phyloP scores from a whole-genome alignment of 2,797 vertebrate species.

The Antrozous pallidus region DNA sequence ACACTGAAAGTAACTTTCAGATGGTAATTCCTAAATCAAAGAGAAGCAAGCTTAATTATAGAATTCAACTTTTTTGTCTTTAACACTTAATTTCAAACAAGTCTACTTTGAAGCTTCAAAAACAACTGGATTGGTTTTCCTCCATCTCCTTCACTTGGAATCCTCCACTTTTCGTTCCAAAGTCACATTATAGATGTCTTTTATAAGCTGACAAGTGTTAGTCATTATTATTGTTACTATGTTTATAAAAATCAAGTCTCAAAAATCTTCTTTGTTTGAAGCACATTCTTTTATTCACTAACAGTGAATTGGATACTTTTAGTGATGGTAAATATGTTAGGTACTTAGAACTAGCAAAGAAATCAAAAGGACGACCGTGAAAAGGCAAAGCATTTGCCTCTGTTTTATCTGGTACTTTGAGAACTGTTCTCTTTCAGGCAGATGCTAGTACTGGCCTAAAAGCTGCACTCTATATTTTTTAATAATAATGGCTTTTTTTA shows the following conservation, averaged over 20 bases:
- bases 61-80: not conserved
- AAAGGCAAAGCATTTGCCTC: conserved; percentile 21
- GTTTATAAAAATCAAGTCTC: conserved; percentile 26
- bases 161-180: conserved; percentile 24
- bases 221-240: conserved; percentile 16
- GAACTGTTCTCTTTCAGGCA: not conserved
- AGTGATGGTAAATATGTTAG: conserved; percentile 22
- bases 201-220: conserved; percentile 10
- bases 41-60: conserved; percentile 16
- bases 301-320: not conserved
- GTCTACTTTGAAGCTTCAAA: conserved; percentile 35
- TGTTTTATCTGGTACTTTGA: not conserved
- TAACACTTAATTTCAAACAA: conserved; percentile 46
- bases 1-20: conserved; percentile 35
- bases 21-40: conserved; percentile 37
- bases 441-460: not conserved
- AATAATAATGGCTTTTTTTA: not conserved
- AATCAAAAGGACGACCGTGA: conserved; percentile 23
- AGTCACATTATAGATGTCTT: conserved; percentile 11
- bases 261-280: conserved; percentile 11
- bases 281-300: conserved; percentile 26
- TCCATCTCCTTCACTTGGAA: not conserved
- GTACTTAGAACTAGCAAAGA: conserved; percentile 7
- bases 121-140: not conserved
- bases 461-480: not conserved